Evolutionary conservation across 2,888 invertebrate species (phyloP).

Genomic region (Ligdia adustata): DNA sequence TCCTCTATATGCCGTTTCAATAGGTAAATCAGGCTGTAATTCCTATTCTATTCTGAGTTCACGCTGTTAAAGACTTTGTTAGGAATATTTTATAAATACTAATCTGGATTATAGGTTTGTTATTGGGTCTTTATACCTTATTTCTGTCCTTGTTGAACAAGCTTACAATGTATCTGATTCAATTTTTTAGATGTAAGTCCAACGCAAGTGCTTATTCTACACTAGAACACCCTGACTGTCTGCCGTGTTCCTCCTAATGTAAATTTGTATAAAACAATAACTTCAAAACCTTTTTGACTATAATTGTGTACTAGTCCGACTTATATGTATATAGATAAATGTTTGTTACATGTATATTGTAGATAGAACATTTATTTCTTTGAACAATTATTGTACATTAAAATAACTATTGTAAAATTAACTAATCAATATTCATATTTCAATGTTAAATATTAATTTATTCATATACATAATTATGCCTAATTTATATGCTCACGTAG

Average conservation of each 20-base stretch:
- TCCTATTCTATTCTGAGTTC: no score
- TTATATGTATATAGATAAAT: slow-evolving; percentile 83
- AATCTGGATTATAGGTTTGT: no score
- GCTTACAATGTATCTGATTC: no score
- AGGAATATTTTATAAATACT: no score
- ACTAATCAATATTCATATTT: slow-evolving; percentile 66
- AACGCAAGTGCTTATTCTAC: slow-evolving; percentile 18
- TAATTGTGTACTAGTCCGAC: slow-evolving; percentile 80
- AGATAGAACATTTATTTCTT: slow-evolving; percentile 82
- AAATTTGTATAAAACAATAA: slow-evolving; percentile 70
- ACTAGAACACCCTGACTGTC: slow-evolving; percentile 48
- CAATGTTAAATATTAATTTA: slow-evolving; percentile 71
- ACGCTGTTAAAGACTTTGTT: no score
- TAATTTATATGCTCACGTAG: slow-evolving; percentile 72
- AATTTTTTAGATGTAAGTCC: no score
- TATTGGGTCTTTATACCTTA: no score
- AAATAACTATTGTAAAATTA: no score
- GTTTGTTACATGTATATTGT: slow-evolving; percentile 84
- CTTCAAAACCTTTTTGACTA: slow-evolving; percentile 66
- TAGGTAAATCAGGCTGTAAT: no score
- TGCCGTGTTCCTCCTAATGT: slow-evolving; percentile 62
- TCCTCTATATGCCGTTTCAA: no score
- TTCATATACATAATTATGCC: slow-evolving; percentile 62
- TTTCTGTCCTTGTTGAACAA: no score
- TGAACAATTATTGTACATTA: slow-evolving; percentile 78